Evolutionary conservation across 2,797 vertebrate genomes (phyloP), one percentile per base, ranked within the genome.

Genomic region (Chaunax sp.): DNA sequence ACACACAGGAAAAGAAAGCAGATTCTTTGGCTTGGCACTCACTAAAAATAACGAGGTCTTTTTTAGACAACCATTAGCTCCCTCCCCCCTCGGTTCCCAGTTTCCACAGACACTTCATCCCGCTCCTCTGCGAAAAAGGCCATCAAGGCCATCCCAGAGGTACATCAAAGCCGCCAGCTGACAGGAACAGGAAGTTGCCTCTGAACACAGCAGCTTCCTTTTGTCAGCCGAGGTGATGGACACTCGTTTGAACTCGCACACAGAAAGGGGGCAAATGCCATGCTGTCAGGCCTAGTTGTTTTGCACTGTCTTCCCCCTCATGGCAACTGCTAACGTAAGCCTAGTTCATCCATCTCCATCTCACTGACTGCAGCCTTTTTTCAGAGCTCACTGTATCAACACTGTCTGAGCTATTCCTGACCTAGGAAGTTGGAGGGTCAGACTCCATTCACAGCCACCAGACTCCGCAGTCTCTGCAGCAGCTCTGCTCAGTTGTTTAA

Each of bases 211-310:
- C 88, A 51, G 87, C 91, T 93, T 94, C 93, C 93, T 93, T 92
- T 94, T 94, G 92, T 94, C 92, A 89, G 84, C 88, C 67, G 70
- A 93, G 89, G 89, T 94, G 93, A 93, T 85, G 86, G 92, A 91
- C 89, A 91, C 87, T 92, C 93, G 89, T 91, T 93, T 93, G 87
- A 93, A 93, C 90, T 92, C 30, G 38, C 58, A 23, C 66, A 81
- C 72, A 84, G 78, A 90, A 81, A 75, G 67, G 61, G 82, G 85
- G 78, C 85, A 89, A 91, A 91, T 89, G 89, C 83, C 88, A 88
- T 7, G 14, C 74, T 74, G 87, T 81, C 87, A 85, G 80, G 69
- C 83, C 57, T 1, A 64, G 87, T 77, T 84, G 76, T 79, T 89
- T 81, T 82, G 83, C 74, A 70, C 80, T 73, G 72, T 77, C 80